These are phyloP conservation scores for Acrobasis repandana DNA, from an alignment of 2,888 invertebrate species.

Conservation along the genomic window DNA sequence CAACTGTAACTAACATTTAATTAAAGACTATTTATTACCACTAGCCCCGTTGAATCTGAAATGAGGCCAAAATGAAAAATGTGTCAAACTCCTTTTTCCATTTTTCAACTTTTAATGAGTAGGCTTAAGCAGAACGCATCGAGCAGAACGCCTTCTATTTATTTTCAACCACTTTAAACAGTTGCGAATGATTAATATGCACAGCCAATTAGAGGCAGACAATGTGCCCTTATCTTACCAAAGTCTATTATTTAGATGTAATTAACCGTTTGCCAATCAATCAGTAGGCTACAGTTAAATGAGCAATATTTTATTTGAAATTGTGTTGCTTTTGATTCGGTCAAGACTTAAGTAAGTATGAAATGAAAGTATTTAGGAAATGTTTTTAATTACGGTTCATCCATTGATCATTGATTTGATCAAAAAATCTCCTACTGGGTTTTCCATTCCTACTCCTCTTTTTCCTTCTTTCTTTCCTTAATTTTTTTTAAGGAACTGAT, in stretches of 20 bases:
- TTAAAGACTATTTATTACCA: not conserved
- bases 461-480: no score
- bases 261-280: not conserved
- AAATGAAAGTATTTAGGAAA: no score
- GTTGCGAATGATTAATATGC: not conserved
- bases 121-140: not conserved
- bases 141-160: not conserved
- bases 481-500: no score
- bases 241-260: not conserved
- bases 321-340: not conserved
- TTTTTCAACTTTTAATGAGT: not conserved
- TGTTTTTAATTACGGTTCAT: no score
- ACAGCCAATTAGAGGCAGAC: not conserved
- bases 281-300: not conserved
- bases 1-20: not conserved
- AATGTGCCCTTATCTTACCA: not conserved
- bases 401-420: no score
- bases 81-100: not conserved
- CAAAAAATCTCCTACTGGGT: no score
- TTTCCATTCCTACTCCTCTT: no score
- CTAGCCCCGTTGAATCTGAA: not conserved
- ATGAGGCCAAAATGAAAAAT: not conserved
- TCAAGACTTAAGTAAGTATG: no score
- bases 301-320: not conserved
- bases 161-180: not conserved